A percentile compares a stretch with the other conserved stretches of the same genome.
phyloP scores from a whole-genome alignment of 2,888 invertebrate species.

The Caenorhabditis angaria region DNA sequence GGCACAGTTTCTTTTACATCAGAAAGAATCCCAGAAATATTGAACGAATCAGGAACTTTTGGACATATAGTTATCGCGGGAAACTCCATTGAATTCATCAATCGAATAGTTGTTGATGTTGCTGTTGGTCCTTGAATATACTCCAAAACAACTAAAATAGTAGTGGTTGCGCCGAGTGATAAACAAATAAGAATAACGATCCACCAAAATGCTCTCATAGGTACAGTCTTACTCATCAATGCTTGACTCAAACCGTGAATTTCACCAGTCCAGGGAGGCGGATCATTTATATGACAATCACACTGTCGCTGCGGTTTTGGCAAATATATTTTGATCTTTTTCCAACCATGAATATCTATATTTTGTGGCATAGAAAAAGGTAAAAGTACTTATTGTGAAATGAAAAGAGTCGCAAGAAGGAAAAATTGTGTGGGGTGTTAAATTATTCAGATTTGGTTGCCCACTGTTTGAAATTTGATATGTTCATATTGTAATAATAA shows the following conservation, averaged over 20 bases:
- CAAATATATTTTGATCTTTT: constrained; percentile 41
- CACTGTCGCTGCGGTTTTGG: constrained; percentile 56
- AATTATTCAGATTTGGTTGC: constrained; percentile 21
- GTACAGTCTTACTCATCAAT: constrained; percentile 51
- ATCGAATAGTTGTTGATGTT: constrained; percentile 65
- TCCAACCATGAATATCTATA: constrained; percentile 26
- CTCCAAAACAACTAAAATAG: constrained; percentile 61
- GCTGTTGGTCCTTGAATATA: constrained; percentile 68
- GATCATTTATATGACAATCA: constrained; percentile 62
- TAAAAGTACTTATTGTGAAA: neutral
- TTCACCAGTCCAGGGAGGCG: constrained; percentile 70
- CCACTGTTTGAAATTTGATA: constrained; percentile 29
- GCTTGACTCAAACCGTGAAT: constrained; percentile 68
- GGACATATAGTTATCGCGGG: constrained; percentile 69
- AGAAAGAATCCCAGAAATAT: constrained; percentile 46
- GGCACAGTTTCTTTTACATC: constrained; percentile 59
- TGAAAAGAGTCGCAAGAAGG: neutral
- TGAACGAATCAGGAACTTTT: constrained; percentile 65
- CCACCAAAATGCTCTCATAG: constrained; percentile 67
- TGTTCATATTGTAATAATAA: constrained; percentile 9
- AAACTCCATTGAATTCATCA: constrained; percentile 61
- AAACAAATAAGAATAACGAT: constrained; percentile 62
- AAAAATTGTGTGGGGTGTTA: too few relatives aligned
- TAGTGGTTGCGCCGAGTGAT: constrained; percentile 57
- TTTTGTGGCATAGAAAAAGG: constrained; percentile 22